Evolutionary conservation across 2,113 vertebrate species (phyloP).

Genomic region (Scolopax mira): DNA sequence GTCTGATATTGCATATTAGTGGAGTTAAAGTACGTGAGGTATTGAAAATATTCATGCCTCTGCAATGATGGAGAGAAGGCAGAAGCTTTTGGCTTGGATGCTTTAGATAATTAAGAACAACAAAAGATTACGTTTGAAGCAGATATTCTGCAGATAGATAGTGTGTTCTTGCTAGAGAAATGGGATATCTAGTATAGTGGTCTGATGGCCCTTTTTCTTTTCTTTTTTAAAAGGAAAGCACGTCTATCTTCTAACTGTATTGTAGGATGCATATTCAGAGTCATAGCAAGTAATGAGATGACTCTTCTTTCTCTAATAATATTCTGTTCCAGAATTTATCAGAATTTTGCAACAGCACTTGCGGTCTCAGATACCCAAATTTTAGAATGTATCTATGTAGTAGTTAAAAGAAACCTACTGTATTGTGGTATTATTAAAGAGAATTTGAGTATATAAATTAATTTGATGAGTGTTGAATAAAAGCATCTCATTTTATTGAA

Average conservation of each 20-base stretch:
- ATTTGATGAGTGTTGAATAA: slow-evolving; percentile 57
- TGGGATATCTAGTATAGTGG: neutral
- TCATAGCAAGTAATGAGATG: slow-evolving; percentile 9
- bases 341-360: slow-evolving; percentile 20
- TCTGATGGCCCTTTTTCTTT: slow-evolving; percentile 14
- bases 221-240: slow-evolving; percentile 35
- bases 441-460: slow-evolving; percentile 51
- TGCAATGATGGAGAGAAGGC: neutral
- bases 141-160: slow-evolving; percentile 37
- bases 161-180: slow-evolving; percentile 27
- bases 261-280: slow-evolving; percentile 48
- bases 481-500: slow-evolving; percentile 43
- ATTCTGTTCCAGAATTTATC: slow-evolving; percentile 27
- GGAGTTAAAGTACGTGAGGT: slow-evolving; percentile 24
- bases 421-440: slow-evolving; percentile 34
- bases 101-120: slow-evolving; percentile 61
- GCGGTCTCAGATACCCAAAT: neutral
- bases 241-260: slow-evolving; percentile 17
- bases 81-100: slow-evolving; percentile 34
- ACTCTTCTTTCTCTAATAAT: slow-evolving; percentile 13
- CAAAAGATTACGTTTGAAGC: slow-evolving; percentile 38
- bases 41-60: slow-evolving; percentile 63
- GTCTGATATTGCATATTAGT: slow-evolving; percentile 52
- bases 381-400: too few species aligned
- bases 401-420: neutral